Evolutionary conservation across 2,113 vertebrate species (phyloP).

Genomic region (Physeter macrocephalus): DNA sequence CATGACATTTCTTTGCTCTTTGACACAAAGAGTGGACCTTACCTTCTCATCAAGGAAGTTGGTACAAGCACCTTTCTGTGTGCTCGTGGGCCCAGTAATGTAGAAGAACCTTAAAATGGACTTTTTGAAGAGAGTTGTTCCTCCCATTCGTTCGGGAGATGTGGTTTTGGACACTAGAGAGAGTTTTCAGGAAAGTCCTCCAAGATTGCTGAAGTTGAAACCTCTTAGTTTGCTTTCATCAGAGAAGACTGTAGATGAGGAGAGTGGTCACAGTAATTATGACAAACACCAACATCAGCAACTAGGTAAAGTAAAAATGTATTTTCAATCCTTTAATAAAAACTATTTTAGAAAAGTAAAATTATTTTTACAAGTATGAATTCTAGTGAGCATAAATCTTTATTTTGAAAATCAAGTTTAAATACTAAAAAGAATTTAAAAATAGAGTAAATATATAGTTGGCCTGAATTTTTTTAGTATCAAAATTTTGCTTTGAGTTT

Average conservation of each 20-base stretch:
- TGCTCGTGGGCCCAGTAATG: not conserved
- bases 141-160: slow-evolving; percentile 84
- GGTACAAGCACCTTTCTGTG: slow-evolving; percentile 17
- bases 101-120: slow-evolving; percentile 83
- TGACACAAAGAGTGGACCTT: slow-evolving; percentile 68
- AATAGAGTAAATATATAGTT: not conserved
- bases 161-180: slow-evolving; percentile 74
- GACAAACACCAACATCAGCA: slow-evolving; percentile 49
- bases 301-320: slow-evolving; percentile 58
- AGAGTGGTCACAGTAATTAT: slow-evolving; percentile 49
- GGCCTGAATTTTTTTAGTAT: not conserved
- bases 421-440: not conserved
- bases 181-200: slow-evolving; percentile 79
- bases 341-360: not conserved
- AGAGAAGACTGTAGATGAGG: slow-evolving; percentile 85
- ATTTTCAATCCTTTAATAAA: not conserved
- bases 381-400: not conserved
- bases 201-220: slow-evolving; percentile 89
- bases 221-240: slow-evolving; percentile 84
- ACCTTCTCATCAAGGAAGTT: slow-evolving; percentile 75
- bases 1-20: slow-evolving; percentile 81
- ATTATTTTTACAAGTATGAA: not conserved
- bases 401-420: not conserved
- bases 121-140: slow-evolving; percentile 93
- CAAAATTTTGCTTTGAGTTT: not conserved